Evolutionary conservation across 2,797 vertebrate genomes (phyloP).

Genomic region (Miichthys miiuy): DNA sequence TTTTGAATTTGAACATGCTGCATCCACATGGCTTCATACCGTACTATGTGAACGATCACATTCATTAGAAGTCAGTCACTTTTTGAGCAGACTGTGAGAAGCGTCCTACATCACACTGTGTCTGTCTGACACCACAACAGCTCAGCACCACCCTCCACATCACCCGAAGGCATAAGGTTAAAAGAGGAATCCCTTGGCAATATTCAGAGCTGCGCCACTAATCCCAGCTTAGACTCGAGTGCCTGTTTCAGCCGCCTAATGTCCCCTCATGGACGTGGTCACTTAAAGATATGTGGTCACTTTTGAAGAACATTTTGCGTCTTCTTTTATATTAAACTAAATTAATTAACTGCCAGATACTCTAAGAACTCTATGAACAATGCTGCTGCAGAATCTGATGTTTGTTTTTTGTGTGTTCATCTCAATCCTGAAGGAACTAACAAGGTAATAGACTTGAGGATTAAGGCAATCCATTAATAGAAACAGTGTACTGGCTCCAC

Average conservation of each 20-base stretch:
- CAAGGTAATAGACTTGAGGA: slow-evolving; percentile 39
- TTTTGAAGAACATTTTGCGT: slow-evolving; percentile 26
- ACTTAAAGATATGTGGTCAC: slow-evolving; percentile 43
- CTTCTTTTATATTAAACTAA: slow-evolving; percentile 17
- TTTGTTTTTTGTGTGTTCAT: background rate
- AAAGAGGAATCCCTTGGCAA: slow-evolving; percentile 81
- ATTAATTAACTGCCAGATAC: background rate
- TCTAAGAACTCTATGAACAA: background rate
- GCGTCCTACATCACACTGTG: slow-evolving; percentile 31
- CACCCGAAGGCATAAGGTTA: slow-evolving; percentile 68
- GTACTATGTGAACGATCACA: background rate
- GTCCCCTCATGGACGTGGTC: slow-evolving; percentile 59
- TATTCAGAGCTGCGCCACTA: slow-evolving; percentile 75
- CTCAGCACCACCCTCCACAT: slow-evolving; percentile 19
- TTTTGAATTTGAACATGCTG: too few species aligned
- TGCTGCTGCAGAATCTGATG: background rate
- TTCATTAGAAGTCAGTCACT: background rate
- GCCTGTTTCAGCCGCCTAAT: slow-evolving; percentile 79
- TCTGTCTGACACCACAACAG: slow-evolving; percentile 28
- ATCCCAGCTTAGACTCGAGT: slow-evolving; percentile 83
- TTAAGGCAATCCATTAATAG: slow-evolving; percentile 54
- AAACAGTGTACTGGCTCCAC: slow-evolving; percentile 28
- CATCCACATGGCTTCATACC: background rate
- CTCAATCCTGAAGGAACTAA: slow-evolving; percentile 24
- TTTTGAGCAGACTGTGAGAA: slow-evolving; percentile 25